Conservation (phyloP, 2,888 invertebrate genomes). For the Metellina segmentata region DNA sequence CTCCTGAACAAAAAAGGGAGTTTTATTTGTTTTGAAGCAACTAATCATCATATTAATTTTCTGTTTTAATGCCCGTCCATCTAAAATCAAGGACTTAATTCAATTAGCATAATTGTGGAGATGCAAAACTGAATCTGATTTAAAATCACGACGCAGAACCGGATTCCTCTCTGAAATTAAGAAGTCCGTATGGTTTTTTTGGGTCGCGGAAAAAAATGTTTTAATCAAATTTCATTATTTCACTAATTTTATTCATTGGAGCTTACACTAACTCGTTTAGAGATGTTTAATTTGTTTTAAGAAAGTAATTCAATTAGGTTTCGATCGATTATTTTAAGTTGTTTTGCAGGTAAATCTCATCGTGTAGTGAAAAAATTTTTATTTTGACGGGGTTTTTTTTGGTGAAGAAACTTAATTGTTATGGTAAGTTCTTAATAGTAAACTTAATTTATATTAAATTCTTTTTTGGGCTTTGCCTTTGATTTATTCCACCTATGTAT, state of each 20-base stretch:
- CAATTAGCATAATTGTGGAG: background rate
- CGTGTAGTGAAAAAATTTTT: too few species aligned
- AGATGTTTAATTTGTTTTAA: background rate
- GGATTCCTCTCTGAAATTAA: background rate
- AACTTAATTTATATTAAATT: too few species aligned
- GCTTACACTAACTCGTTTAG: background rate
- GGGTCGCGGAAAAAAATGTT: background rate
- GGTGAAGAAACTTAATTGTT: too few species aligned
- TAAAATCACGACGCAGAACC: background rate
- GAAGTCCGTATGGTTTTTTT: background rate
- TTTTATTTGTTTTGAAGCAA: background rate
- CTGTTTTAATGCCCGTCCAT: background rate
- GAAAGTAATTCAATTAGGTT: background rate
- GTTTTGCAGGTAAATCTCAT: too few species aligned
- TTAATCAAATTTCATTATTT: background rate
- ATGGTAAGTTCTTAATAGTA: too few species aligned
- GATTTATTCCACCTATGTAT: too few species aligned
- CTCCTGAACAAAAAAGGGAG: background rate
- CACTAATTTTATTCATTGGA: background rate
- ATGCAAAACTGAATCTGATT: background rate
- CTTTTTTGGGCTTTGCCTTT: too few species aligned
- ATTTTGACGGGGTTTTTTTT: too few species aligned
- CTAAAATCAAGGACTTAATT: background rate
- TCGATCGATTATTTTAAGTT: background rate
- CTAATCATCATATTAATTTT: constrained; percentile 1